Evolutionary conservation across 2,113 vertebrate species (phyloP).

Genomic region (Azemiops feae): DNA sequence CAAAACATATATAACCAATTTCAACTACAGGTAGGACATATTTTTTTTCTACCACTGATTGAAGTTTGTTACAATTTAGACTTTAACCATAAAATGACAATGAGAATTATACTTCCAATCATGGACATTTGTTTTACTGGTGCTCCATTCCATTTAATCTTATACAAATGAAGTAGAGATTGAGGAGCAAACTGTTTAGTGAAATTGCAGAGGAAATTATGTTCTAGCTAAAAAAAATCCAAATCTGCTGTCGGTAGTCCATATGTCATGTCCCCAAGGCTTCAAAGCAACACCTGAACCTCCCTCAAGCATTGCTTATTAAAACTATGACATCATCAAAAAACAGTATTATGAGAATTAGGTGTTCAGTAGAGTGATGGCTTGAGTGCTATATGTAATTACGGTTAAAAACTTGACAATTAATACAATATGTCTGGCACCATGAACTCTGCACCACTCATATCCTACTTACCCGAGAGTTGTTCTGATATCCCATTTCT

Average conservation of each 20-base stretch:
- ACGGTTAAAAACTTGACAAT: not conserved
- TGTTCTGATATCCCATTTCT: not conserved
- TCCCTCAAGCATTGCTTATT: not conserved
- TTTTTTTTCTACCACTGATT: not conserved
- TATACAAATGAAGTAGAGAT: not conserved
- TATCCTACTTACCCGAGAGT: not conserved
- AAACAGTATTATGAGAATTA: not conserved
- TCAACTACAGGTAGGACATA: not conserved
- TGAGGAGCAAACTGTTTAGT: not conserved
- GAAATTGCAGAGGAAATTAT: not conserved
- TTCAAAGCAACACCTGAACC: not conserved
- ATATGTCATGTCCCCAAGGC: not conserved
- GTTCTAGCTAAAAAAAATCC: not conserved
- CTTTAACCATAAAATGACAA: not conserved
- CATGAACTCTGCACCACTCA: not conserved
- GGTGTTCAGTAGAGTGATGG: not conserved
- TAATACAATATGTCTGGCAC: not conserved
- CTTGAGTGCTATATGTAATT: not conserved
- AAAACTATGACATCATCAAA: not conserved
- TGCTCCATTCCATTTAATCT: not conserved
- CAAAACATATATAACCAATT: not conserved
- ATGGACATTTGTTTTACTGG: not conserved
- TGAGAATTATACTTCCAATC: not conserved
- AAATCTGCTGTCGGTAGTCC: not conserved
- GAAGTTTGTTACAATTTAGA: not conserved